Percentiles rank a stretch among this genome's conserved stretches.
These are phyloP conservation scores for Hystrix brachyura DNA, from an alignment of 2,113 vertebrate genomes.

Conservation along the genomic window DNA sequence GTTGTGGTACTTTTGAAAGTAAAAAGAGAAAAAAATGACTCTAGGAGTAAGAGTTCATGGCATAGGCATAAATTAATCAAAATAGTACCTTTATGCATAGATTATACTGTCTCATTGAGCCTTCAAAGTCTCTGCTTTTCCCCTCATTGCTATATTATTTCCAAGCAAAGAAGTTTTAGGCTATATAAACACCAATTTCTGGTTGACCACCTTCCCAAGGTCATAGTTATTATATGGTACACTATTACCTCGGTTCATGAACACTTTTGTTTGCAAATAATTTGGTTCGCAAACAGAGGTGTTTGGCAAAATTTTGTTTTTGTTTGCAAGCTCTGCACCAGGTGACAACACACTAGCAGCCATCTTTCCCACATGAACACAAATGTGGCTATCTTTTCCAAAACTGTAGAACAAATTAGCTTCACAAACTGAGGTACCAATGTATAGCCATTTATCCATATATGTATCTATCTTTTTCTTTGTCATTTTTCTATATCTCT, in stretches of 20 bases:
- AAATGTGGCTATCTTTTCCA: not conserved
- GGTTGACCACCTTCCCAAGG: constrained; percentile 75
- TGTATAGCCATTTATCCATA: not conserved
- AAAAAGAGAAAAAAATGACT: not conserved
- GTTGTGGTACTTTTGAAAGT: not conserved
- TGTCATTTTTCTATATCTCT: not conserved
- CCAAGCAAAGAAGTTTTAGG: constrained; percentile 61
- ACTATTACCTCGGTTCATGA: not conserved
- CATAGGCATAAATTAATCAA: not conserved
- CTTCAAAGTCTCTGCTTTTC: constrained; percentile 59
- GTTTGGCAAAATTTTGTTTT: not conserved
- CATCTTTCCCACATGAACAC: not conserved
- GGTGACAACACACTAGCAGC: not conserved
- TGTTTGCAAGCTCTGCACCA: not conserved
- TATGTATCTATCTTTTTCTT: not conserved
- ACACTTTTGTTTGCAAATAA: not conserved
- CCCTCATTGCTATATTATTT: constrained; percentile 65
- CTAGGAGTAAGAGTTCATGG: not conserved
- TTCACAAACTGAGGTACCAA: not conserved
- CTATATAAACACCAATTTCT: constrained; percentile 75
- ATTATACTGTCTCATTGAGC: not conserved
- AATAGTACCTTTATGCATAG: not conserved
- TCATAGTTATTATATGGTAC: not conserved
- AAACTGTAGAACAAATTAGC: not conserved
- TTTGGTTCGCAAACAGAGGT: not conserved